A percentile compares a stretch with the other conserved stretches of the same genome.
These are phyloP conservation scores for Petrolisthes manimaculis DNA, from an alignment of 2,888 invertebrate species.

Conservation along the genomic window DNA sequence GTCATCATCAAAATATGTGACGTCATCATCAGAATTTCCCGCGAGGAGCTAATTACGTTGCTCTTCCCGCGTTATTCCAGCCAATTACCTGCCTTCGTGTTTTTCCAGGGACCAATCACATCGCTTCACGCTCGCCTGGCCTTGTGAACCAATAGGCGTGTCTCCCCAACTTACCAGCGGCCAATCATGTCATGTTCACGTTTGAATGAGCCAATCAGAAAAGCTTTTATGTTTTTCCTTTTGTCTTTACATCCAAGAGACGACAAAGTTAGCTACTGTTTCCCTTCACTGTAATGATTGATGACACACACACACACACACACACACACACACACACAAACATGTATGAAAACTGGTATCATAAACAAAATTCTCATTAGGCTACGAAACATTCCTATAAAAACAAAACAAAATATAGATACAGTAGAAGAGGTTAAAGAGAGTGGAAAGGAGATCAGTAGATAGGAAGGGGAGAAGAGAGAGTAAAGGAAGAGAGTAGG, in stretches of 20 bases:
- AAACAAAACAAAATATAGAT: too few relatives aligned
- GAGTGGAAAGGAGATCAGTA: too few relatives aligned
- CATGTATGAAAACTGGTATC: not conserved
- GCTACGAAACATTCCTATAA: too few relatives aligned
- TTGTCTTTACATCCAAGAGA: not conserved
- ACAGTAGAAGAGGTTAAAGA: too few relatives aligned
- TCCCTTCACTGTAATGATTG: not conserved
- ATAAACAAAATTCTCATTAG: too few relatives aligned
- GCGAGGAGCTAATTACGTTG: not conserved
- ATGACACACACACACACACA: not conserved
- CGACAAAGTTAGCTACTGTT: not conserved
- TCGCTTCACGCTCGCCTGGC: not conserved
- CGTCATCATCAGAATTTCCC: not conserved
- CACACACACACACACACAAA: conserved; percentile 21
- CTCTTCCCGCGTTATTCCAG: conserved; percentile 5
- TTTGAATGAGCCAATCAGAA: not conserved
- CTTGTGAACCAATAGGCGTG: not conserved
- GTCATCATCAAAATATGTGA: not conserved
- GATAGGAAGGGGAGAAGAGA: too few relatives aligned
- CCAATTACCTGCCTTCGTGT: conserved; percentile 6
- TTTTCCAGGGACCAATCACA: not conserved
- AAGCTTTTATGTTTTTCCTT: not conserved
- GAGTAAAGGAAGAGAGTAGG: not conserved
- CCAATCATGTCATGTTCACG: too few relatives aligned
- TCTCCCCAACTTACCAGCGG: not conserved